These are phyloP conservation scores for Lanistes nyassanus DNA, from an alignment of 1,140 invertebrate genomes.

Conservation along the genomic window DNA sequence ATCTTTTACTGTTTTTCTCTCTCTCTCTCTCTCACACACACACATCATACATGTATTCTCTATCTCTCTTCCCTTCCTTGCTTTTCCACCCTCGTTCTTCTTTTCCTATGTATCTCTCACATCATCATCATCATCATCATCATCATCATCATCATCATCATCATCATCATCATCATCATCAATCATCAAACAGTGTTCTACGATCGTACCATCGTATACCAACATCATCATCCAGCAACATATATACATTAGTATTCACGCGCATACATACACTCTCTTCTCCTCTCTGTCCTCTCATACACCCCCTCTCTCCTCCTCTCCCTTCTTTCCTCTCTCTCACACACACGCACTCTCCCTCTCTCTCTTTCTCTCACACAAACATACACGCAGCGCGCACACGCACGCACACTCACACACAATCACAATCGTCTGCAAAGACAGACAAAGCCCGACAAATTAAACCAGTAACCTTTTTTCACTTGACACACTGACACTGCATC, in stretches of 20 bases:
- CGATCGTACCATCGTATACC: too few species aligned
- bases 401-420: not conserved
- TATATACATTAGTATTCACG: too few species aligned
- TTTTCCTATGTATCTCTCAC: not conserved
- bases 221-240: too few species aligned
- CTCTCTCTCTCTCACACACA: not conserved
- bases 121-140: too few species aligned
- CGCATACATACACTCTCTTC: too few species aligned
- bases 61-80: not conserved
- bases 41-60: not conserved
- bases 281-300: constrained; percentile 4
- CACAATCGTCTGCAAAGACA: constrained; percentile 6
- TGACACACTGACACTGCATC: too few species aligned
- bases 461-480: too few species aligned
- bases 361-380: constrained; percentile 11
- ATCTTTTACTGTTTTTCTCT: not conserved
- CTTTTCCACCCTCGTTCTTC: not conserved
- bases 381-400: constrained; percentile 6
- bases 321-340: not conserved
- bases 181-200: too few species aligned
- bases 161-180: too few species aligned
- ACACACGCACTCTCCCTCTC: constrained; percentile 6
- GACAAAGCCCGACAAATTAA: not conserved
- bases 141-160: too few species aligned
- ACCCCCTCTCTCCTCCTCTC: not conserved